phyloP scores from a whole-genome alignment of 2,888 invertebrate genomes.

The Yponomeuta malinellus region DNA sequence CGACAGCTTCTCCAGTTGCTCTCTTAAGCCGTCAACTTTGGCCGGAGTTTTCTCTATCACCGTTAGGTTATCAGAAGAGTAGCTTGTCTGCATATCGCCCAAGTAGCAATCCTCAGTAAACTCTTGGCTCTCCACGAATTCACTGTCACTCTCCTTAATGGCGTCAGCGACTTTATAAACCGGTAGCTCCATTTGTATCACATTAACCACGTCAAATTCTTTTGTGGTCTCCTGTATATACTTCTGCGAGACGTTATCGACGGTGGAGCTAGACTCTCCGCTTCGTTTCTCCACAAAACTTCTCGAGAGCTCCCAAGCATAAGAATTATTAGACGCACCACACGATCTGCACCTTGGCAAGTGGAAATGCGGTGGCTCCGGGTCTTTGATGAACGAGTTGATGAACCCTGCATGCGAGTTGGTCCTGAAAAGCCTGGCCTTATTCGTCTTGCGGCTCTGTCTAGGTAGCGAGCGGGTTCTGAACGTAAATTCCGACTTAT shows the following conservation, averaged over 20 bases:
- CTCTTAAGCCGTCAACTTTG: neutral
- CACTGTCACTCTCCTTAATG: constrained; percentile 21
- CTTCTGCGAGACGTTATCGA: constrained; percentile 48
- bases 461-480: constrained; percentile 50
- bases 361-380: constrained; percentile 60
- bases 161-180: constrained; percentile 37
- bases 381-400: constrained; percentile 53
- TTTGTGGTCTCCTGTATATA: constrained; percentile 32
- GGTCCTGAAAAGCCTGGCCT: constrained; percentile 45
- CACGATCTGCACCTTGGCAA: constrained; percentile 55
- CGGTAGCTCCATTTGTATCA: constrained; percentile 40
- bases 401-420: constrained; percentile 61
- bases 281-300: constrained; percentile 25
- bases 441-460: constrained; percentile 23
- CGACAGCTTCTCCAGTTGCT: neutral
- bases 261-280: constrained; percentile 37
- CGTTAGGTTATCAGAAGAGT: constrained; percentile 47
- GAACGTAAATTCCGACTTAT: constrained; percentile 39
- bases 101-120: constrained; percentile 65
- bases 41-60: constrained; percentile 36
- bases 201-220: constrained; percentile 34
- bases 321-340: constrained; percentile 39
- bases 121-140: constrained; percentile 64
- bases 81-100: constrained; percentile 48
- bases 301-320: constrained; percentile 38